Evolutionary conservation across 2,888 invertebrate genomes (phyloP), one percentile per base, ranked within the genome.

Genomic region (Rosalia funebris): DNA sequence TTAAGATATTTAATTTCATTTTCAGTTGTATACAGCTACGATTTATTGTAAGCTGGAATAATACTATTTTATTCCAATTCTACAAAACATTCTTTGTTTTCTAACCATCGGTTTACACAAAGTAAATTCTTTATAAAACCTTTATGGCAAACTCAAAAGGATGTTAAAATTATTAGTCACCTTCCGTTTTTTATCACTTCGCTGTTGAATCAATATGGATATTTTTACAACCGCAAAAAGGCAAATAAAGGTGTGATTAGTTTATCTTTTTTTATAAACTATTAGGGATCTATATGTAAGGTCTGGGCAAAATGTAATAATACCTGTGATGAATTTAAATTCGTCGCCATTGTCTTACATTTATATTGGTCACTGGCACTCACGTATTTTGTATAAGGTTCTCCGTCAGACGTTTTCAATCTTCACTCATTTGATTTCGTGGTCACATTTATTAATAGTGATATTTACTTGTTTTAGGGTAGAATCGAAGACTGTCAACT

Each of bases 301-400:
- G 62, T 64, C 57, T 62, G 52, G n/a, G 53, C 32, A 32, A 48
- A 55, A 52, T 47, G 53, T 62, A 60, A 57, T 46, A 20, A 36
- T 32, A 56, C 66, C 25, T 57, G 62, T 17, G 25, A 59, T 42
- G 66, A 67, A 69, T 69, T 63, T 61, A 48, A 66, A 68, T 65
- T 60, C 54, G 20, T 25, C 37, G 31, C 57, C 60, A 62, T 60
- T 63, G 63, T 62, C 50, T 60, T 65, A 62, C 41, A 50, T 65
- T 56, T 69, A 74, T 72, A 68, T 75, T 74, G 76, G 75, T 76
- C 73, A 76, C 72, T 76, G 74, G 75, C 70, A 75, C 76, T 72
- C 76, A 76, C 75, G 76, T 75, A 69, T 45, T 39, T 52, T 42
- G 25, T 65, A 48, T 62, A 70, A 71, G 71, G 66, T 65, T 61